Percentiles rank a stretch among this genome's conserved stretches.
These are phyloP conservation scores for Drosophila kikkawai DNA, from an alignment of 1,140 invertebrate species.

Conservation along the genomic window DNA sequence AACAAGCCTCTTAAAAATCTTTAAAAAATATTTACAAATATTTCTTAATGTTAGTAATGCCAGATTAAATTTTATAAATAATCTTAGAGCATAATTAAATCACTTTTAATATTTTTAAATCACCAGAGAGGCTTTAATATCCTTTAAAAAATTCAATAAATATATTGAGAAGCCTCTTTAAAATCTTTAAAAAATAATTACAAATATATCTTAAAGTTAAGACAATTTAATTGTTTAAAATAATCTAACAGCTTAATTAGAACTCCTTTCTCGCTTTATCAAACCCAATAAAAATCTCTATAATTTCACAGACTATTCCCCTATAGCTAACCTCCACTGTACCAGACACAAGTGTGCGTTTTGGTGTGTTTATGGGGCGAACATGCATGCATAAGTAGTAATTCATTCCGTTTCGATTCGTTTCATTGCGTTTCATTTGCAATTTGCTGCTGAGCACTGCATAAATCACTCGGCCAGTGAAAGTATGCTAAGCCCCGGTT, in stretches of 20 bases:
- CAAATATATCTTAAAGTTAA: not conserved
- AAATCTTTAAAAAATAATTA: not conserved
- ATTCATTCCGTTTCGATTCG: constrained; percentile 63
- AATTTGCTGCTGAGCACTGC: constrained; percentile 60
- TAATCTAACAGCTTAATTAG: not conserved
- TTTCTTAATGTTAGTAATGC: no score
- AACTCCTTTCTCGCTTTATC: not conserved
- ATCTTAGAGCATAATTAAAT: no score
- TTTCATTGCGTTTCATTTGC: constrained; percentile 76
- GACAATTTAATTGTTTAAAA: not conserved
- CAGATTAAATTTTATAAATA: no score
- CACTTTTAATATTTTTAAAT: not conserved
- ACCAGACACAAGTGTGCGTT: constrained; percentile 7
- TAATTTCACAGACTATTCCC: not conserved
- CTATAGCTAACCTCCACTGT: not conserved
- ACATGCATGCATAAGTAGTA: constrained; percentile 78
- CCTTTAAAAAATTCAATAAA: not conserved
- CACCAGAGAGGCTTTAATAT: not conserved
- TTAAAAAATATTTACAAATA: no score
- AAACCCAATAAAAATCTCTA: not conserved
- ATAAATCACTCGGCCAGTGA: constrained; percentile 69
- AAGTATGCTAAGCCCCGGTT: constrained; percentile 56
- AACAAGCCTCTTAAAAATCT: no score
- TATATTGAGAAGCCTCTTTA: no score
- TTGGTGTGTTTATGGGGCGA: constrained; percentile 26